These are phyloP conservation scores for Ceratina calcarata DNA, from an alignment of 1,140 invertebrate genomes.

Conservation along the genomic window DNA sequence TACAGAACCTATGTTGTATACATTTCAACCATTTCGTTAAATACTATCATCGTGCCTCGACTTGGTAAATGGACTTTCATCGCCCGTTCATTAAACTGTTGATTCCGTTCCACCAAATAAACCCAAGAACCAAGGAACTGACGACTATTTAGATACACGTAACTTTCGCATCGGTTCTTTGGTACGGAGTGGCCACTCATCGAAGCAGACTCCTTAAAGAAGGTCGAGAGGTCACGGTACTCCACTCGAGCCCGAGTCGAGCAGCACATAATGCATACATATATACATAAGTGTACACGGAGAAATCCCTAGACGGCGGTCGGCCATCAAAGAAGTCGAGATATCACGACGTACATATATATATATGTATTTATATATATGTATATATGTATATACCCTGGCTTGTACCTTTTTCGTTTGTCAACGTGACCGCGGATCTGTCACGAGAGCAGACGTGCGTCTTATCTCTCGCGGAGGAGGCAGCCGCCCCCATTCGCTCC, in stretches of 20 bases:
- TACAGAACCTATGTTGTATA: too few species aligned
- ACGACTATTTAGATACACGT: conserved; percentile 15
- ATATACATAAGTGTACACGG: background rate
- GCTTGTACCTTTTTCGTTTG: conserved; percentile 40
- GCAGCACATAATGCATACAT: background rate
- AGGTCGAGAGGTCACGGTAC: conserved; percentile 45
- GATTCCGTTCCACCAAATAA: too few species aligned
- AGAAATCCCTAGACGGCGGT: conserved; percentile 23
- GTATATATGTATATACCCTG: background rate
- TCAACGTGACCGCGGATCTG: conserved; percentile 36
- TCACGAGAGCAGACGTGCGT: background rate
- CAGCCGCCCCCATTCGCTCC: background rate
- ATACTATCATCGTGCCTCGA: too few species aligned
- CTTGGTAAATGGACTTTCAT: too few species aligned
- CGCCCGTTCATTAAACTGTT: too few species aligned
- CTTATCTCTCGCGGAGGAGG: conserved; percentile 21
- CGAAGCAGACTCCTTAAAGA: conserved; percentile 40
- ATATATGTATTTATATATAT: too few species aligned
- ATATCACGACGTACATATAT: conserved; percentile 32
- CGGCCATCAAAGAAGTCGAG: conserved; percentile 42
- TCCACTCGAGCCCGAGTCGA: conserved; percentile 19
- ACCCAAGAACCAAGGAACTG: too few species aligned
- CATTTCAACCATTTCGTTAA: too few species aligned
- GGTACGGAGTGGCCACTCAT: conserved; percentile 42
- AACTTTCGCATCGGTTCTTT: conserved; percentile 26